Evolutionary conservation across 2,113 vertebrate species (phyloP).

Genomic region (Colossoma macropomum): DNA sequence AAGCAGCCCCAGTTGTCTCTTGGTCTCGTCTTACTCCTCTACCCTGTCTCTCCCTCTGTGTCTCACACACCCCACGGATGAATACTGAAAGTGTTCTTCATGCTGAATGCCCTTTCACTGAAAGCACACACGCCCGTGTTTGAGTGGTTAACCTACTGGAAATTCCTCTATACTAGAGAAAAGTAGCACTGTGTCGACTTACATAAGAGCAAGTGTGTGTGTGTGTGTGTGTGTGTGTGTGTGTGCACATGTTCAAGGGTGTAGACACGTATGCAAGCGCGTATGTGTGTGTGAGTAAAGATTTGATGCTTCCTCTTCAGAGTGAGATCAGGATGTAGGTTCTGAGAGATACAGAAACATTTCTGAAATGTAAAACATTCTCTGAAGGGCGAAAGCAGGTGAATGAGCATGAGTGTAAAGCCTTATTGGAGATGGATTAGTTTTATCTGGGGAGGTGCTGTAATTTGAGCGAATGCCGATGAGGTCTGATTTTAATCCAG

Average conservation of each 20-base stretch:
- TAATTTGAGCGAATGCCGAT: too few species aligned
- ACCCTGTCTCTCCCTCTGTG: background rate
- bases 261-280: background rate
- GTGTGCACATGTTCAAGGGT: background rate
- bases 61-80: background rate
- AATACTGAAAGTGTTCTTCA: constrained; percentile 31
- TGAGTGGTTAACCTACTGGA: constrained; percentile 37
- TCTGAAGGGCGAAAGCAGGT: background rate
- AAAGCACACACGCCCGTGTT: constrained; percentile 25
- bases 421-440: too few species aligned
- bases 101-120: constrained; percentile 33
- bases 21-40: background rate
- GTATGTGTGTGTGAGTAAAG: background rate
- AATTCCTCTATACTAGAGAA: constrained; percentile 35
- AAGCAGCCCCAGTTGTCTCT: background rate
- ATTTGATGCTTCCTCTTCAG: constrained; percentile 5
- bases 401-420: constrained; percentile 3
- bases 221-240: background rate
- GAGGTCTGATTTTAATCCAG: too few species aligned
- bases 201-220: constrained; percentile 23
- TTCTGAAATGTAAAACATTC: too few species aligned
- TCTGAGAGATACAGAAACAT: background rate
- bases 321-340: background rate
- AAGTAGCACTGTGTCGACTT: constrained; percentile 44
- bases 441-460: too few species aligned